Evolutionary conservation across 2,797 vertebrate genomes (phyloP).

Genomic region (Harpagifer antarcticus): DNA sequence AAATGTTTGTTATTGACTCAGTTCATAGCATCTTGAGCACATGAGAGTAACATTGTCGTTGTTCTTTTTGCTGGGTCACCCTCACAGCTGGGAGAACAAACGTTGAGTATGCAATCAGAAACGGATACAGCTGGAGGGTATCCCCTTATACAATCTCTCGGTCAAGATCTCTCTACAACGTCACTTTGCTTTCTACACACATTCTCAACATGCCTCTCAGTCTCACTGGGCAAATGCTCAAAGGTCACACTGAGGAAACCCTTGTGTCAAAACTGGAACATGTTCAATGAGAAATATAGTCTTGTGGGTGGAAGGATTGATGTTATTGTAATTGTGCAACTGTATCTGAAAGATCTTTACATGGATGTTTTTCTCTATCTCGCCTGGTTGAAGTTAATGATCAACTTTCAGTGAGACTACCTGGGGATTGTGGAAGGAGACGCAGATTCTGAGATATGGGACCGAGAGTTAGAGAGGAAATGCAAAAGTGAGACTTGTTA

Average conservation of each 20-base stretch:
- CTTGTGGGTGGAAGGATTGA: not conserved
- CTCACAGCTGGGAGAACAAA: not conserved
- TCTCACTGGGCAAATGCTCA: slow-evolving; percentile 22
- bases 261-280: slow-evolving; percentile 10
- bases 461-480: slow-evolving; percentile 5
- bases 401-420: slow-evolving; percentile 53
- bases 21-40: not conserved
- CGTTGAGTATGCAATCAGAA: slow-evolving; percentile 7
- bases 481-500: slow-evolving; percentile 17
- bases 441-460: slow-evolving; percentile 36
- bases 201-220: slow-evolving; percentile 44
- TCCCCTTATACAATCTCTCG: slow-evolving; percentile 12
- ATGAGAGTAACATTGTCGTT: not conserved
- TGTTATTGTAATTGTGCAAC: slow-evolving; percentile 19
- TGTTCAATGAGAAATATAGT: not conserved
- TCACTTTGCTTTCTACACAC: slow-evolving; percentile 21
- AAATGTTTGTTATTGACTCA: slow-evolving; percentile 2
- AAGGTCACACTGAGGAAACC: slow-evolving; percentile 30
- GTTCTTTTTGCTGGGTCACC: not conserved
- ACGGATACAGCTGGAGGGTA: slow-evolving; percentile 26
- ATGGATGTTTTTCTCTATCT: slow-evolving; percentile 36
- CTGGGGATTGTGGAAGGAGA: slow-evolving; percentile 20
- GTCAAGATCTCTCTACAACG: slow-evolving; percentile 22
- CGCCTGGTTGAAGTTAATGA: slow-evolving; percentile 35
- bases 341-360: slow-evolving; percentile 22